A percentile compares a stretch with the other conserved stretches of the same genome.
Conservation (phyloP, 1,140 invertebrate genomes). For the Formica exsecta region DNA sequence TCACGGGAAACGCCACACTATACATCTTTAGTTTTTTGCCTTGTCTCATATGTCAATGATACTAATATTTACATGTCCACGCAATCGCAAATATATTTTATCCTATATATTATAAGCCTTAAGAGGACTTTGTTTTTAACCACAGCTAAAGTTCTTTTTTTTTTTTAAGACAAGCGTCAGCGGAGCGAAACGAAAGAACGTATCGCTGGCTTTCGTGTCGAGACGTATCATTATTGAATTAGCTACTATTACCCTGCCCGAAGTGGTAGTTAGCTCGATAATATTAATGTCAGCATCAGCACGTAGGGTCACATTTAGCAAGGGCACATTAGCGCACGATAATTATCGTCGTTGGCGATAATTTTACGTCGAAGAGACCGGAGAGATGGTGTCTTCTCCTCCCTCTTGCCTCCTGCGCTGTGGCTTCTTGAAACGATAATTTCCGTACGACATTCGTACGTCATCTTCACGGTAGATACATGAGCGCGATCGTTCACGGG, state of each 20-base stretch:
- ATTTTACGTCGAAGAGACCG: constrained; percentile 23
- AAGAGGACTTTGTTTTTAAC: neutral
- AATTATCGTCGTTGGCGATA: constrained; percentile 46
- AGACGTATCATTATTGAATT: constrained; percentile 59
- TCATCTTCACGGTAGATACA: constrained; percentile 15
- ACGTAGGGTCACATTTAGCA: constrained; percentile 36
- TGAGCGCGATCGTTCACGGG: constrained; percentile 17
- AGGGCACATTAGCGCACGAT: constrained; percentile 28
- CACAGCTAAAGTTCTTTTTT: neutral
- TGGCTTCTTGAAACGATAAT: neutral
- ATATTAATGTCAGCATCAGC: constrained; percentile 58
- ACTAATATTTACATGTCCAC: no score
- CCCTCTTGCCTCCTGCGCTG: neutral
- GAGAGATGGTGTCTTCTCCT: neutral
- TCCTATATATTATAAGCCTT: neutral
- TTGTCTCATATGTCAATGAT: no score
- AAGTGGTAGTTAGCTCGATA: constrained; percentile 51
- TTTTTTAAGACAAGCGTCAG: neutral
- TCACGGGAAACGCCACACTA: neutral
- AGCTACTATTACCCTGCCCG: constrained; percentile 46
- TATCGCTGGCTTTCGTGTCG: constrained; percentile 42
- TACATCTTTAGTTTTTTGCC: no score
- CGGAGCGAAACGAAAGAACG: constrained; percentile 5
- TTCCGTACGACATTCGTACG: constrained; percentile 8
- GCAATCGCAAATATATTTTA: neutral